phyloP scores from a whole-genome alignment of 2,113 vertebrate species.

The Oenanthe melanoleuca region DNA sequence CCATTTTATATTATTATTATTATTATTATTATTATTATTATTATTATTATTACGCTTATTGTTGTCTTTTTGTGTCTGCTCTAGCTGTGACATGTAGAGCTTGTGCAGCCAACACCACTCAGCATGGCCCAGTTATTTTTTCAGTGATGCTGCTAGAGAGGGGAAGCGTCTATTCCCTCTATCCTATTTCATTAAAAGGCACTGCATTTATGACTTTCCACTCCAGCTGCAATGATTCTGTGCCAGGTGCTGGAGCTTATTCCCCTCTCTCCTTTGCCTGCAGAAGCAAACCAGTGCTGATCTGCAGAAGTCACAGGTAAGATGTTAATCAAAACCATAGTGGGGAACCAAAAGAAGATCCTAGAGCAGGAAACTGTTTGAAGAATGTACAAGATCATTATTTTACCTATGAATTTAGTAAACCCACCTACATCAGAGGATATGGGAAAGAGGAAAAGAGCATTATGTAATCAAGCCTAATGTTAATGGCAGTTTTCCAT shows the following conservation, averaged over 20 bases:
- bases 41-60: not conserved
- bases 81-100: not conserved
- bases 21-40: not conserved
- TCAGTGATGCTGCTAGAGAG: not conserved
- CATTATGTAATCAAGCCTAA: not conserved
- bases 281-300: conserved; percentile 17
- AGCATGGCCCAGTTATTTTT: not conserved
- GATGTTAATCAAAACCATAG: conserved; percentile 60
- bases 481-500: not conserved
- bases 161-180: not conserved
- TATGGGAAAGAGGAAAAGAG: not conserved
- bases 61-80: not conserved
- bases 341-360: conserved; percentile 30
- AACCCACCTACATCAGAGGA: not conserved
- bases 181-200: conserved; percentile 30
- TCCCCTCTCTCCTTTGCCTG: not conserved
- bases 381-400: not conserved
- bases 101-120: not conserved
- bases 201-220: conserved; percentile 25
- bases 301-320: conserved; percentile 42
- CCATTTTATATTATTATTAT: not conserved
- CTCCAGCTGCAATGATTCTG: not conserved
- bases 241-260: not conserved
- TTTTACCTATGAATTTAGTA: conserved; percentile 16
- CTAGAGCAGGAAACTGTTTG: conserved; percentile 28